Conservation (phyloP, 2,797 vertebrate genomes). For the Acropternis orthonyx region DNA sequence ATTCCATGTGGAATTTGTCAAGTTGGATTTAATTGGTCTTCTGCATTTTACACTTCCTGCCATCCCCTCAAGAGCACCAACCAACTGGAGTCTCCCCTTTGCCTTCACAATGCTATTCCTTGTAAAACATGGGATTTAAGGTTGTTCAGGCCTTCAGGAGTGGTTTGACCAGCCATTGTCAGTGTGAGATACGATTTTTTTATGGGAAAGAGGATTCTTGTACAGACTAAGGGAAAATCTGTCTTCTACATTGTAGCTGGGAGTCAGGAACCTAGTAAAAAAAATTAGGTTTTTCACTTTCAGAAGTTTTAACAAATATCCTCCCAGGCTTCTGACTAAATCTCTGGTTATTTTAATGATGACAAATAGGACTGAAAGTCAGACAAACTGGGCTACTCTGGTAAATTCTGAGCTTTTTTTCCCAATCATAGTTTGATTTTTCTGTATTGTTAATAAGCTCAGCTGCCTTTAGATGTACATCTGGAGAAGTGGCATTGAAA, state of each 20-base stretch:
- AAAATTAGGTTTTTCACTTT: background rate
- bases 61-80: background rate
- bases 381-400: background rate
- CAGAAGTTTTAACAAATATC: background rate
- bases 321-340: background rate
- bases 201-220: background rate
- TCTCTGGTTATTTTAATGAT: background rate
- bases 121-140: background rate
- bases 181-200: fast-evolving
- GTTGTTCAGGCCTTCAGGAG: background rate
- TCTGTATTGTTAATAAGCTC: background rate
- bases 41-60: background rate
- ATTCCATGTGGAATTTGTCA: background rate
- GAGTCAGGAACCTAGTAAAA: background rate
- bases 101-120: background rate
- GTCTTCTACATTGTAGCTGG: background rate
- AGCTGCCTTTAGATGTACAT: background rate
- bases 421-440: background rate
- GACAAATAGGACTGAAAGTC: background rate
- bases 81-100: fast-evolving
- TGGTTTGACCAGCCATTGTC: background rate
- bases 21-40: background rate
- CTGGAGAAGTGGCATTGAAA: background rate
- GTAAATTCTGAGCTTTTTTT: background rate
- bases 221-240: background rate